These are phyloP conservation scores for Molossus molossus DNA, from an alignment of 2,797 vertebrate genomes.

Conservation along the genomic window DNA sequence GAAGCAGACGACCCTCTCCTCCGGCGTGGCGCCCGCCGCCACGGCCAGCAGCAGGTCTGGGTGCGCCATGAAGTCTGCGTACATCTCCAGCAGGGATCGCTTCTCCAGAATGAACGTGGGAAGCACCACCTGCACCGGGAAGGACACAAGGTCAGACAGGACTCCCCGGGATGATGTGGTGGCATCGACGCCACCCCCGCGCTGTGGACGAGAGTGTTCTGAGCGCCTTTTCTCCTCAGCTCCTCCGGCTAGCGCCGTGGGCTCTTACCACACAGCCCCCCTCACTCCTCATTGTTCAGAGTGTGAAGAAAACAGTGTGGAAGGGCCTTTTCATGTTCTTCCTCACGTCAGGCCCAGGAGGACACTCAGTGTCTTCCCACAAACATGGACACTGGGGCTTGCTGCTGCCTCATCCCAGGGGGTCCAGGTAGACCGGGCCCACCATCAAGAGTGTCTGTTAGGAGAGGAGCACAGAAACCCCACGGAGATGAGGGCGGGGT, in stretches of 20 bases:
- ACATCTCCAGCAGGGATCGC: slow-evolving; percentile 98
- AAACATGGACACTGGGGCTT: rapidly evolving
- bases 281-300: slow-evolving; percentile 8
- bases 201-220: rapidly evolving
- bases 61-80: slow-evolving; percentile 98
- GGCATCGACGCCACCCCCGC: rapidly evolving
- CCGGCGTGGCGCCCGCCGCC: slow-evolving; percentile 92
- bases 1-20: slow-evolving; percentile 96
- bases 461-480: not conserved
- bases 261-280: not conserved
- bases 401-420: not conserved
- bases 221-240: not conserved
- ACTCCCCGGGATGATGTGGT: slow-evolving; percentile 44
- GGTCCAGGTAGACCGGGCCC: not conserved
- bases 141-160: slow-evolving; percentile 83
- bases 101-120: slow-evolving; percentile 98
- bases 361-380: not conserved
- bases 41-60: slow-evolving; percentile 97
- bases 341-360: not conserved
- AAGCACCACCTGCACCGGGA: slow-evolving; percentile 93
- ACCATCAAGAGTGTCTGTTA: no score
- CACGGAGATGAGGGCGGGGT: rapidly evolving
- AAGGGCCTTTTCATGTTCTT: not conserved
- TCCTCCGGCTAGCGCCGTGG: not conserved
- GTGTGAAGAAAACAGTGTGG: not conserved